Base-by-base conservation (phyloP, 2,113 vertebrate genomes). In the Indicator maculatus region DNA sequence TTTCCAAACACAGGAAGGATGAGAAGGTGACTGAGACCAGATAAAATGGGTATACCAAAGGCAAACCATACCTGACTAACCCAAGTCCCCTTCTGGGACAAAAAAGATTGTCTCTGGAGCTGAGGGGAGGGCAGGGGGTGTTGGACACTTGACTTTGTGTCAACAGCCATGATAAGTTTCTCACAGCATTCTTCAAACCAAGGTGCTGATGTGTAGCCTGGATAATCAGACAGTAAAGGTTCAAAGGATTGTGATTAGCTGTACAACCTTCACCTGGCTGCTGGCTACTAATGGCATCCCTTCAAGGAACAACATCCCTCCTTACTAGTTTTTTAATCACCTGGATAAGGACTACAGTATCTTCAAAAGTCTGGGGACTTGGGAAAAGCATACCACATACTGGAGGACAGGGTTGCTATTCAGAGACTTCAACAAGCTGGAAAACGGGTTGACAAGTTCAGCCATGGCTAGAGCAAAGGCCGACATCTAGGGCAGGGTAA, bases 71-170 rank as follows among this genome's bases (percentile, higher is more conserved):
- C 26, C 69, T 59, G 64, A 80, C 23, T 50, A 86, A 70, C 5
- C 4, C 2, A 16, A 30, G 10, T 65, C 20, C 8, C 38, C 33
- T 28, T 12, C 8, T 55, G 16, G 13, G n/a, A 80, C 0, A 0
- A 72, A 30, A 58, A 61, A 65, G 47, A 39, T 41, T 23, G 18
- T 19, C 18, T 72, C 56, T 55, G 18, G 1, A 3, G n/a, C 45
- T 19, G 18, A 64, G 8, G 16, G 26, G 16, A 89, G 38, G 72
- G 41, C 31, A 58, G 17, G 10, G 6, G 17, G 6, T 20, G 8
- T 2, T 77, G 66, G 27, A 92, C 15, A 56, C 12, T n/a, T 59
- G 30, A 61, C 38, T 63, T 89, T 0, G 0, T 2, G 17, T 26
- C 70, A 86, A 74, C 92, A 65, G 61, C 73, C 30, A 9, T 3